Evolutionary conservation across 2,797 vertebrate genomes (phyloP), one percentile per base, ranked within the genome.

Genomic region (Sorex maritimensis): DNA sequence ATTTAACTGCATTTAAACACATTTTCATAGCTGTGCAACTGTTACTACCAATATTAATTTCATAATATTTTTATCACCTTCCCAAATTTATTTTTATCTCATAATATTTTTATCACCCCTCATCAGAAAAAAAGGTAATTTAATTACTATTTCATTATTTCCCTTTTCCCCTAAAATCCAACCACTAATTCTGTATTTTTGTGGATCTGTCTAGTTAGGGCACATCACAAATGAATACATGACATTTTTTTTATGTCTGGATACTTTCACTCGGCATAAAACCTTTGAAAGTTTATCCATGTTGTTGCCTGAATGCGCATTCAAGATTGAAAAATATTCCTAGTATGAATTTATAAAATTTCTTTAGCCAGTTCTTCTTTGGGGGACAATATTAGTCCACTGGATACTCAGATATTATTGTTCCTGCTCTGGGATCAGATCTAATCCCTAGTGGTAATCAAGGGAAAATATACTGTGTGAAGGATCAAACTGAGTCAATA

Each of bases 231-330:
- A 78, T 1, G 0, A 67, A 17, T 21, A 19, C 12, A 2, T 80
- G 4, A 38, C 0, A n/a, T n/a, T 3, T 71, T 77, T 68, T 84
- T 72, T 81, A 4, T 63, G 17, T 75, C 52, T 44, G 28, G 11
- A 49, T 69, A 52, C 14, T 91, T 83, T 74, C 0, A 73, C 10
- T 63, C 30, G 80, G 46, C 23, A 67, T 49, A 49, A 28, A 73
- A 55, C 63, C 88, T 94, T 93, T 81, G 38, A 77, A 78, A 6
- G 7, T 75, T 92, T 24, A 87, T 83, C 19, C 41, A 81, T 55
- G 10, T 26, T 73, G 5, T 58, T 81, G 12, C 41, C 68, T 65
- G 6, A 86, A 12, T 38, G 86, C 28, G 10, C 41, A 55, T 14
- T 86, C 85, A 49, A 26, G 24, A 34, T 1, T 79, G 19, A 87